A percentile compares a stretch with the other conserved stretches of the same genome.
Evolutionary conservation across 1,140 invertebrate species (phyloP).

Genomic region (Bombus sibiricus): DNA sequence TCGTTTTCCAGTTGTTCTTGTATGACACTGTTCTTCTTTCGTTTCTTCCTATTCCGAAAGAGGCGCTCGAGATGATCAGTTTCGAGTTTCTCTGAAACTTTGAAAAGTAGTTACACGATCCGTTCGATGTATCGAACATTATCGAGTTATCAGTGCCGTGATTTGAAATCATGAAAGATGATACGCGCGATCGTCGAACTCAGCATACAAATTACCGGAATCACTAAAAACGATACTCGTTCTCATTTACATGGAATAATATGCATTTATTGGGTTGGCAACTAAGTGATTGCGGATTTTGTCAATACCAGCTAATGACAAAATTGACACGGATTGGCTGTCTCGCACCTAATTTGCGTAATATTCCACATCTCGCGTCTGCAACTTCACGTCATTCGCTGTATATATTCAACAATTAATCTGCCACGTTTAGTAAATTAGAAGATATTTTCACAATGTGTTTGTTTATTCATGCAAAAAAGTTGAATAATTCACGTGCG

Average conservation of each 20-base stretch:
- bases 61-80: background rate
- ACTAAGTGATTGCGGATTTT: too few relatives aligned
- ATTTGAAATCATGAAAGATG: background rate
- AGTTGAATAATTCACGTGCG: too few relatives aligned
- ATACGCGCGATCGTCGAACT: background rate
- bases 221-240: background rate
- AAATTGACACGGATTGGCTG: background rate
- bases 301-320: rapidly evolving
- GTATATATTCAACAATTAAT: background rate
- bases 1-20: background rate
- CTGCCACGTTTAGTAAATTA: background rate
- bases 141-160: background rate
- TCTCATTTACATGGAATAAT: background rate
- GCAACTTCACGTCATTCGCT: background rate
- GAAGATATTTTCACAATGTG: background rate
- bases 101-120: background rate
- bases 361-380: background rate
- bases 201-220: background rate
- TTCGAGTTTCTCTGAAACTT: background rate
- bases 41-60: background rate
- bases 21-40: background rate
- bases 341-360: constrained; percentile 8
- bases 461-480: too few relatives aligned
- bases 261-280: background rate
- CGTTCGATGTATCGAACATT: background rate